These are phyloP conservation scores for Euwallacea fornicatus DNA, from an alignment of 1,140 invertebrate species.

Conservation along the genomic window DNA sequence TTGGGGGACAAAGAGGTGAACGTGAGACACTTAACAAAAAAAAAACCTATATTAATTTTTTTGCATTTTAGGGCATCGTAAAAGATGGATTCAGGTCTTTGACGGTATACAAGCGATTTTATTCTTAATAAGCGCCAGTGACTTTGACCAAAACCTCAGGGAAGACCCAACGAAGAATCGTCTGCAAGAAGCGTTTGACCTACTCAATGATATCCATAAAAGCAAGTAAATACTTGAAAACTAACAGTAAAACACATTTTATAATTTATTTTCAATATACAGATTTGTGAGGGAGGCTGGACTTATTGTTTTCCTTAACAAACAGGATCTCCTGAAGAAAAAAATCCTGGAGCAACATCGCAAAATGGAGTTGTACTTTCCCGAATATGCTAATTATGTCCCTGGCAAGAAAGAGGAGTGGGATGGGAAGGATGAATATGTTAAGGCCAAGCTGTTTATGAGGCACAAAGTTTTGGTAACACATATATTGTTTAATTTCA, in stretches of 20 bases:
- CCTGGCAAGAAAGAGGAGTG: conserved; percentile 52
- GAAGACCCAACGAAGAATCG: conserved; percentile 72
- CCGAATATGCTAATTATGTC: conserved; percentile 62
- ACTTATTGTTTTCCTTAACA: conserved; percentile 80
- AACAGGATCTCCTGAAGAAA: conserved; percentile 74
- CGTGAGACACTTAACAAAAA: neutral
- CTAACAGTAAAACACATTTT: neutral
- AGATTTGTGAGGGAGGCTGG: conserved; percentile 74
- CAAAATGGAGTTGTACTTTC: conserved; percentile 66
- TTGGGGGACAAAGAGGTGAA: conserved; percentile 77
- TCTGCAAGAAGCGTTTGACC: conserved; percentile 67
- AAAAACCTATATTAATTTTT: neutral
- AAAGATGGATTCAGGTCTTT: conserved; percentile 64
- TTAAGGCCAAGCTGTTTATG: conserved; percentile 67
- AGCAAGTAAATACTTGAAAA: conserved; percentile 61
- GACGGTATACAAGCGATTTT: conserved; percentile 79
- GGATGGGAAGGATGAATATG: conserved; percentile 61
- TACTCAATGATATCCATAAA: conserved; percentile 77
- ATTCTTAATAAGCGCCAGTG: conserved; percentile 75
- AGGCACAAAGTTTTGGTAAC: conserved; percentile 67
- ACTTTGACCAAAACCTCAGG: conserved; percentile 75
- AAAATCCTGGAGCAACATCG: conserved; percentile 68
- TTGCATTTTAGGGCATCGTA: conserved; percentile 50
- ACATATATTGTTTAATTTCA: neutral
- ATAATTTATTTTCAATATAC: conserved; percentile 3